Evolutionary conservation across 2,113 vertebrate genomes (phyloP).

Genomic region (Melanerpes formicivorus): DNA sequence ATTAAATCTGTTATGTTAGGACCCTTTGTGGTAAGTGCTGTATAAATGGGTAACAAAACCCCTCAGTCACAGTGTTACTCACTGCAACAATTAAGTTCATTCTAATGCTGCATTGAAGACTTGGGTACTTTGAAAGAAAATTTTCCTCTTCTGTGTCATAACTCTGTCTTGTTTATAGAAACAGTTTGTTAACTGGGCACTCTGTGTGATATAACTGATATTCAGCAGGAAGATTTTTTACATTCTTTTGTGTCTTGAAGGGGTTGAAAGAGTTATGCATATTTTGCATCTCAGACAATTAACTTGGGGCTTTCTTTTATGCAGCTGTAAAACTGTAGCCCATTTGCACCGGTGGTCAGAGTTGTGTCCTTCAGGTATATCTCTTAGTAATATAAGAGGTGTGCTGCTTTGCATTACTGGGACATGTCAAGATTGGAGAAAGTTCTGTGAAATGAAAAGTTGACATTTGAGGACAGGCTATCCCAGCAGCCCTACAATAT

Average conservation of each 20-base stretch:
- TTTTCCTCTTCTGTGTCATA: neutral
- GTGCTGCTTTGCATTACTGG: neutral
- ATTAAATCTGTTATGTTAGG: slow-evolving; percentile 34
- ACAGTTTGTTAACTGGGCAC: neutral
- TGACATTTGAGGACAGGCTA: neutral
- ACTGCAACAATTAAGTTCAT: slow-evolving; percentile 22
- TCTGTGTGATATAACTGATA: neutral
- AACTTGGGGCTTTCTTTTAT: neutral
- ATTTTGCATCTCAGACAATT: neutral
- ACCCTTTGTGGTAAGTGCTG: slow-evolving; percentile 25
- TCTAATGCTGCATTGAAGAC: neutral
- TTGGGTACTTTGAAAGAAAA: neutral
- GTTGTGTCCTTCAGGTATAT: neutral
- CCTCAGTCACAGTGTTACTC: neutral
- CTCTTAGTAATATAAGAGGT: neutral
- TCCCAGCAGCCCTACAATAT: neutral
- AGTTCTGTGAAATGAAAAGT: neutral
- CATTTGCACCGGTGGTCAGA: neutral
- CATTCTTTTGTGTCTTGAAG: neutral
- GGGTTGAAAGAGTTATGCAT: neutral
- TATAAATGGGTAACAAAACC: slow-evolving; percentile 1
- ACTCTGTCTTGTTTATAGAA: neutral
- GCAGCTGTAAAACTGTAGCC: neutral
- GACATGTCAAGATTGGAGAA: neutral
- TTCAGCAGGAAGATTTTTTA: neutral